Conservation (phyloP, 2,888 invertebrate genomes). For the Mactromeris polynyma region DNA sequence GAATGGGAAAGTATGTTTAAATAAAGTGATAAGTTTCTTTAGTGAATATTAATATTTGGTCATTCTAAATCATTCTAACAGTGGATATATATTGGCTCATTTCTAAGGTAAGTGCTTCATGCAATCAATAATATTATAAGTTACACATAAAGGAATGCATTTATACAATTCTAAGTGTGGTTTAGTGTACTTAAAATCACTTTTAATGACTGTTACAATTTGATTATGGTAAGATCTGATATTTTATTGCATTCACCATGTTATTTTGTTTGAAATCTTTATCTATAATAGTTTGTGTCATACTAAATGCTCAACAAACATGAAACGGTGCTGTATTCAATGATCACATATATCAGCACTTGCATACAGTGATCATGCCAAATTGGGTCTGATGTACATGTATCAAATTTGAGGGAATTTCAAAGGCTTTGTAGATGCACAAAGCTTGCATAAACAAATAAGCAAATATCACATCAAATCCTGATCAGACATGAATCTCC, state of each 20-base stretch:
- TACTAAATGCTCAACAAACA: too few relatives aligned
- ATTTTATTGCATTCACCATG: too few relatives aligned
- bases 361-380: background rate
- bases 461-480: background rate
- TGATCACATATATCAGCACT: background rate
- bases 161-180: background rate
- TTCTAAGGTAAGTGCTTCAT: background rate
- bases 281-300: too few relatives aligned
- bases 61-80: background rate
- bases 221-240: too few relatives aligned
- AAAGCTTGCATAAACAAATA: background rate
- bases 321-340: background rate
- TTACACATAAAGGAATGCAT: background rate
- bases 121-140: background rate
- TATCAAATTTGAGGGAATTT: too few relatives aligned
- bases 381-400: too few relatives aligned
- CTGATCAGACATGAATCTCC: background rate
- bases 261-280: too few relatives aligned
- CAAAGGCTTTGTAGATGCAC: background rate
- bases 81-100: background rate
- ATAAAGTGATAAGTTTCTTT: constrained; percentile 22
- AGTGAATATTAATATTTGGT: constrained; percentile 9
- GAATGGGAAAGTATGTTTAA: constrained; percentile 32
- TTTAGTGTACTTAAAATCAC: too few relatives aligned
- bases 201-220: too few relatives aligned